phyloP scores from a whole-genome alignment of 2,797 vertebrate genomes.

The Nasua narica region DNA sequence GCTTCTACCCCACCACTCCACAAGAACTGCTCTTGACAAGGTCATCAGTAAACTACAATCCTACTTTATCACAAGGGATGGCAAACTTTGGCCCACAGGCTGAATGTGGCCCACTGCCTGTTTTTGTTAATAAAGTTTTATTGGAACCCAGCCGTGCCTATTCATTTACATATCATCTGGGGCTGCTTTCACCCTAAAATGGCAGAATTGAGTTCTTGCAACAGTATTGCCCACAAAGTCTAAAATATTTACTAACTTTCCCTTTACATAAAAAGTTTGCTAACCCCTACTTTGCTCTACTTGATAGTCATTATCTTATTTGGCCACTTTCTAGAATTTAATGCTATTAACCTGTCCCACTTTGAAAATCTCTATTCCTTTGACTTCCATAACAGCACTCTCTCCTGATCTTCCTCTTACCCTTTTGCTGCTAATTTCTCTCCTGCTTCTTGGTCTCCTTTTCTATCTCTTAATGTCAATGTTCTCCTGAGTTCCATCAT shows the following conservation, averaged over 20 bases:
- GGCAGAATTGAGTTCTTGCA: background rate
- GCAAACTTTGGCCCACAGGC: background rate
- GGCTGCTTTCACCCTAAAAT: background rate
- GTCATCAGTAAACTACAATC: background rate
- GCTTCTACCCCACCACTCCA: background rate
- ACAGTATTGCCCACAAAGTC: background rate
- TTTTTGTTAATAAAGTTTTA: constrained; percentile 26
- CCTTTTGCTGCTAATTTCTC: background rate
- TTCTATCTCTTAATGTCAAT: background rate
- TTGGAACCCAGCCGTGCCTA: background rate
- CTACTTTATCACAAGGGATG: background rate
- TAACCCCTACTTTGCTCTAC: background rate
- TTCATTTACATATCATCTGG: background rate
- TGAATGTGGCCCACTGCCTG: background rate
- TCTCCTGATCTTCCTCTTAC: background rate
- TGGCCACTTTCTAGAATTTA: background rate
- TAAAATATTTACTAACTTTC: background rate
- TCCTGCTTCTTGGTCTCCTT: background rate
- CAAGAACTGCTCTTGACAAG: background rate
- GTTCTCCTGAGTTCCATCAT: background rate
- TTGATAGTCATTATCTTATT: constrained; percentile 18
- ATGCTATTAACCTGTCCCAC: background rate
- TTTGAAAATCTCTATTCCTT: background rate
- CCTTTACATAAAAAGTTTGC: background rate
- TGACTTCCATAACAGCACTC: background rate